phyloP scores from a whole-genome alignment of 2,888 invertebrate species.

The Eupithecia centaureata region DNA sequence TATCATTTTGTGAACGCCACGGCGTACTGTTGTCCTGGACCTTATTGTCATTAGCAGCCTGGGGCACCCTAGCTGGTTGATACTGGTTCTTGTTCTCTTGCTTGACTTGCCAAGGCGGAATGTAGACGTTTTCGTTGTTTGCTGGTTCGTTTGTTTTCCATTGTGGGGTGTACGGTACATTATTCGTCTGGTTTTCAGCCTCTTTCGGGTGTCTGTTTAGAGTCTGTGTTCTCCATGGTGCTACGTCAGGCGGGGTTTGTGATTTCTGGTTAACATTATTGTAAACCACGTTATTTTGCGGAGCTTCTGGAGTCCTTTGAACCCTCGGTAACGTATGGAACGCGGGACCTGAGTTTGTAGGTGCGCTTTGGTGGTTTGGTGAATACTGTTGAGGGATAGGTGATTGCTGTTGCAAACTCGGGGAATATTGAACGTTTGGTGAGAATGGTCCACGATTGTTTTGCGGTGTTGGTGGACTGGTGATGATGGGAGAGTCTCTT shows the following conservation, averaged over 20 bases:
- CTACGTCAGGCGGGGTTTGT: constrained; percentile 59
- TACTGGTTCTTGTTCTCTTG: constrained; percentile 65
- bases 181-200: constrained; percentile 59
- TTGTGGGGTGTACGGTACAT: constrained; percentile 65
- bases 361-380: constrained; percentile 60
- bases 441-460: constrained; percentile 61
- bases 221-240: constrained; percentile 76
- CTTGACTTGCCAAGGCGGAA: constrained; percentile 61
- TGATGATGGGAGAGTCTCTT: constrained; percentile 71
- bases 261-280: constrained; percentile 60
- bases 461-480: constrained; percentile 62
- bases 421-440: constrained; percentile 22
- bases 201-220: constrained; percentile 67
- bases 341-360: constrained; percentile 55
- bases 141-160: constrained; percentile 69
- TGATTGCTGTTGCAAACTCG: constrained; percentile 33
- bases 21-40: constrained; percentile 60
- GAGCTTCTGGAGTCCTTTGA: constrained; percentile 64
- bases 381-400: constrained; percentile 56
- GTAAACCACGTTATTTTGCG: constrained; percentile 60
- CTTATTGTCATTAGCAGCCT: constrained; percentile 67
- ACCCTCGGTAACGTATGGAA: constrained; percentile 74
- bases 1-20: constrained; percentile 62
- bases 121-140: constrained; percentile 61
- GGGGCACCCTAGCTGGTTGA: constrained; percentile 64